Percentiles rank a stretch among this genome's conserved stretches.
phyloP scores from a whole-genome alignment of 2,797 vertebrate species.

The Ctenopoma kingsleyae region DNA sequence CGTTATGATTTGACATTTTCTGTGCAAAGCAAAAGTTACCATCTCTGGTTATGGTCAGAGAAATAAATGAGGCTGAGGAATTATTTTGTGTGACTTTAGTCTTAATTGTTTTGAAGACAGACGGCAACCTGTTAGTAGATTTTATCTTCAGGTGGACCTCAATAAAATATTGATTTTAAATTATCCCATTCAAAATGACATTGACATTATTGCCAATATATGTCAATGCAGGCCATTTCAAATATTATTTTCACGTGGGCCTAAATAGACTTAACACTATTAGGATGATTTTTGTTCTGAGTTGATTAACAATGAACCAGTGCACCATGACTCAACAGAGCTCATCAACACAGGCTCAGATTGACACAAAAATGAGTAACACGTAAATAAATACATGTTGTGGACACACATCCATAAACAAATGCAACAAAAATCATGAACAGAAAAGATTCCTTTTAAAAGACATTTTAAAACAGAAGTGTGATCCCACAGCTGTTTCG shows the following conservation, averaged over 20 bases:
- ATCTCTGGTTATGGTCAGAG: conserved; percentile 27
- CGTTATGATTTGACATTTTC: conserved; percentile 36
- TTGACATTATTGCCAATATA: conserved; percentile 25
- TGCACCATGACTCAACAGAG: conserved; percentile 53
- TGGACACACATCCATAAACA: conserved; percentile 59
- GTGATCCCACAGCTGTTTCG: conserved; percentile 43
- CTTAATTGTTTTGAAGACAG: conserved; percentile 7
- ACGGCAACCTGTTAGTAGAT: neutral
- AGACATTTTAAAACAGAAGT: conserved; percentile 37
- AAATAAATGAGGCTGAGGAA: conserved; percentile 42
- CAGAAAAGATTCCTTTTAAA: conserved; percentile 26
- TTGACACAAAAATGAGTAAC: conserved; percentile 62
- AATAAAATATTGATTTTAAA: conserved; percentile 7
- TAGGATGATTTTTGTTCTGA: conserved; percentile 29
- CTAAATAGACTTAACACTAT: conserved; percentile 13
- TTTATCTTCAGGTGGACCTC: conserved; percentile 11
- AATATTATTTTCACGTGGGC: conserved; percentile 9
- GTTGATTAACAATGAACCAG: conserved; percentile 51
- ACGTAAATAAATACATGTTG: conserved; percentile 78
- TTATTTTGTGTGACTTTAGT: conserved; percentile 26
- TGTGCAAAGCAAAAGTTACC: conserved; percentile 42
- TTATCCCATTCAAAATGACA: conserved; percentile 37
- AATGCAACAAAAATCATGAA: conserved; percentile 55
- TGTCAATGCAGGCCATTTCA: conserved; percentile 4
- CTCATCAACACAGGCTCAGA: conserved; percentile 64